These are phyloP conservation scores for Desmodus rotundus DNA, from an alignment of 2,113 vertebrate species.

Conservation along the genomic window DNA sequence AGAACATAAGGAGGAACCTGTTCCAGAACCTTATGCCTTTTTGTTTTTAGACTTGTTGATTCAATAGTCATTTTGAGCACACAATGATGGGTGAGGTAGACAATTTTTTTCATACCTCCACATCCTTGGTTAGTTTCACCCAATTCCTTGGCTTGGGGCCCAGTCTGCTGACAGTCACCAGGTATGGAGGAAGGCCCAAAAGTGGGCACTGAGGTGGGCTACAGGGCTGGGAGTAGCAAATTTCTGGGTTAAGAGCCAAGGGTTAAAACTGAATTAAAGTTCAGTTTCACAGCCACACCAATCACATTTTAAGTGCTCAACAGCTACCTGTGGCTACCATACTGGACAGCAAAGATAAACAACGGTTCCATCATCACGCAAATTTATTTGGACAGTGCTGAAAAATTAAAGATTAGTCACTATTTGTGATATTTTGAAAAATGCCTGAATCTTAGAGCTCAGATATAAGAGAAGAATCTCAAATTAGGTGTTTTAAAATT, in stretches of 20 bases:
- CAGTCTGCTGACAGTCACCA: background rate
- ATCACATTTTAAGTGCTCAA: background rate
- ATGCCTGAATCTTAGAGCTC: background rate
- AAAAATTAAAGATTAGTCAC: background rate
- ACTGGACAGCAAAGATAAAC: too few relatives aligned
- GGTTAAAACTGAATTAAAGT: background rate
- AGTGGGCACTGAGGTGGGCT: background rate
- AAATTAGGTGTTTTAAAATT: background rate
- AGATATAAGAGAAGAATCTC: background rate
- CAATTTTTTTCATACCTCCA: background rate
- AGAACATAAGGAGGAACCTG: background rate
- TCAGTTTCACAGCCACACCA: background rate
- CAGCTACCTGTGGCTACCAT: background rate
- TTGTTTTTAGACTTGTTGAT: background rate
- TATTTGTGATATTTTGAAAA: background rate
- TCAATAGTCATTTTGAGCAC: background rate
- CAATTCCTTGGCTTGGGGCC: background rate
- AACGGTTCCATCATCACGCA: background rate
- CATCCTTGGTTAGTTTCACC: background rate
- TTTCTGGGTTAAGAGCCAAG: background rate
- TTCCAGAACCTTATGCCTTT: background rate
- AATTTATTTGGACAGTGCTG: background rate
- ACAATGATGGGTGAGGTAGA: background rate
- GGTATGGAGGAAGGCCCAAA: background rate
- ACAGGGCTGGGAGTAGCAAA: background rate